Base-by-base conservation (phyloP, 1,140 invertebrate genomes). In the Sitodiplosis mosellana region DNA sequence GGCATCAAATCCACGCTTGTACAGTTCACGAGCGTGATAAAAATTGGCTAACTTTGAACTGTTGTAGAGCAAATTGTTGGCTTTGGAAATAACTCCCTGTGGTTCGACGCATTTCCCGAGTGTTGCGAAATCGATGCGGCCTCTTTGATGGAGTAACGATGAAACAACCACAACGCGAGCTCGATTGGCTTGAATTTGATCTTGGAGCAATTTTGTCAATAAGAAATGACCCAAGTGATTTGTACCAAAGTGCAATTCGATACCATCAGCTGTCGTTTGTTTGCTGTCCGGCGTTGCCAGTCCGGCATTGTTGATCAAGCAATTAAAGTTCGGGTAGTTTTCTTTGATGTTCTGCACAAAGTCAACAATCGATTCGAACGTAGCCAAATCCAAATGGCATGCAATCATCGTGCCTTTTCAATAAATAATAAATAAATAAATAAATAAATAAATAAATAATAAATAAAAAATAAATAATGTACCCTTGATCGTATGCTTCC, bases 181-280 rank as follows among this genome's bases (percentile, higher is more conserved):
- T 18, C 70, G 72, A 50, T 72, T 71, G 42, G 71, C 63, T 60
- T 72, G 78, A 10, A 91, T 61, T 17, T 71, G 63, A 12, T 83
- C 77, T 27, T 86, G 54, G 10, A 93, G 66, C 15, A 87, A 67
- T 61, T 82, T 76, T 1, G 85, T 91, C 2, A 93, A 63, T n/a
- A 88, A 65, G 59, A 89, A 91, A 57, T 89, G 87, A 14, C 81
- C 82, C 36, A 87, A 67, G 56, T 87, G 78, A 67, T 87, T 87
- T 0, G 82, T 76, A 12, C 78, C 82, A 62, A 87, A 77, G 61
- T 87, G 80, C 41, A 79, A 76, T 66, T 93, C 88, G 66, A 84
- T 85, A 0, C 83, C 84, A 66, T 92, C 87, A 54, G 74, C 66
- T 1, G 85, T 90, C 43, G 63, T 63, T 1, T 60, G 54, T n/a